These are phyloP conservation scores for Platysternon megacephalum DNA, from an alignment of 2,113 vertebrate genomes.

Conservation along the genomic window DNA sequence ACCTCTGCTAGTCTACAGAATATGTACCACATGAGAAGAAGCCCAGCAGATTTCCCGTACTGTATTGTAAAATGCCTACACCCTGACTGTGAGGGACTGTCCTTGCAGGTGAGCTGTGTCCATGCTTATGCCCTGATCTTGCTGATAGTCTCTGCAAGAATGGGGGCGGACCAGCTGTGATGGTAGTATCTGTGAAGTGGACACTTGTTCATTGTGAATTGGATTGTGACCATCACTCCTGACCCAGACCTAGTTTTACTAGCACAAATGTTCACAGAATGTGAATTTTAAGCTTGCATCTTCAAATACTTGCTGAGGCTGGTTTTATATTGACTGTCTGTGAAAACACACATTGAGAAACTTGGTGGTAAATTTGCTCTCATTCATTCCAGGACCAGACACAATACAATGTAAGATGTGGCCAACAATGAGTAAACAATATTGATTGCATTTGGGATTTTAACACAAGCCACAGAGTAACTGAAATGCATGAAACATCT, in stretches of 20 bases:
- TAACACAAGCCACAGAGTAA: background rate
- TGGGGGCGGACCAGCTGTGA: background rate
- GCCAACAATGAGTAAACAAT: accelerated
- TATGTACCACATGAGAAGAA: background rate
- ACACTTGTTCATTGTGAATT: background rate
- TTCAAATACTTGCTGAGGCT: background rate
- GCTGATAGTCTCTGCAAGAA: background rate
- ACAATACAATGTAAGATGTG: background rate
- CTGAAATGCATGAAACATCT: background rate
- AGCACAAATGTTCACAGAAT: background rate
- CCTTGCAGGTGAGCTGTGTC: background rate
- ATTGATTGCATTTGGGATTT: background rate
- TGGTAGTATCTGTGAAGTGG: background rate
- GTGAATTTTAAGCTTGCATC: background rate
- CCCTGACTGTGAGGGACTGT: background rate
- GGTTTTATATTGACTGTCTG: background rate
- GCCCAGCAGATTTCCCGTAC: background rate
- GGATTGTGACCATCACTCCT: background rate
- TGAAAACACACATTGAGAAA: background rate
- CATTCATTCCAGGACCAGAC: background rate
- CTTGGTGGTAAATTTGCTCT: background rate
- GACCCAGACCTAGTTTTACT: background rate
- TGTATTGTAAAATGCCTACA: background rate
- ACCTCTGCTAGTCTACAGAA: constrained; percentile 24
- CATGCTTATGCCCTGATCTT: background rate